A percentile compares a stretch with the other conserved stretches of the same genome.
Evolutionary conservation across 2,113 vertebrate species (phyloP).

Genomic region (Passer montanus): DNA sequence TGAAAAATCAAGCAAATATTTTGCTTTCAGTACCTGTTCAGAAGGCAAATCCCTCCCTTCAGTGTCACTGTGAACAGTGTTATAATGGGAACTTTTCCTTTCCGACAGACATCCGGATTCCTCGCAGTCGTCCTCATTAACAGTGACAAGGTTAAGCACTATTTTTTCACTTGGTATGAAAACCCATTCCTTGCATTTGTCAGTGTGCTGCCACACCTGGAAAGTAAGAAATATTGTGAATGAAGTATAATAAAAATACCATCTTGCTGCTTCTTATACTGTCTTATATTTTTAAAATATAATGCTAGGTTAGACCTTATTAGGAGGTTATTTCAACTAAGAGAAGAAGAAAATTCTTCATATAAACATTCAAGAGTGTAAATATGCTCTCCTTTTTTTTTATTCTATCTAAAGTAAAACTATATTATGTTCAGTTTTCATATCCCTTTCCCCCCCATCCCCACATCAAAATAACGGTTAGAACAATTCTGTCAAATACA

Average conservation of each 20-base stretch:
- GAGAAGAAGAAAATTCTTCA: not conserved
- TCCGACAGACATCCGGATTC: not conserved
- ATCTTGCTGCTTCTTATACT: not conserved
- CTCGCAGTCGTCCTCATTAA: conserved; percentile 51
- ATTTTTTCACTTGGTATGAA: conserved; percentile 71
- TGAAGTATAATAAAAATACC: not conserved
- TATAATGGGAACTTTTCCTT: not conserved
- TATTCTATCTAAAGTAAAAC: not conserved
- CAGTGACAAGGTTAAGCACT: conserved; percentile 63
- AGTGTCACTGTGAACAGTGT: not conserved
- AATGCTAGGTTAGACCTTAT: not conserved
- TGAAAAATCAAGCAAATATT: not conserved
- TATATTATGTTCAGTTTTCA: not conserved
- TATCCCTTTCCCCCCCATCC: not conserved
- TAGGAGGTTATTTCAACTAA: not conserved
- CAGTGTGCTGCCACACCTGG: conserved; percentile 72
- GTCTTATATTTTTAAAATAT: not conserved
- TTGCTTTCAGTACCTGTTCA: not conserved
- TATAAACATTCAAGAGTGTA: not conserved
- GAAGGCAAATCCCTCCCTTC: not conserved
- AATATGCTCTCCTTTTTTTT: not conserved
- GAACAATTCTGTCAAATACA: not conserved
- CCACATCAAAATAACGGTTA: not conserved
- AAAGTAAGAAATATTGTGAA: conserved; percentile 44
- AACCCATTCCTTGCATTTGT: conserved; percentile 58